These are phyloP conservation scores for Lytechinus pictus DNA, from an alignment of 35 echinoderm and acorn worm species.

Conservation along the genomic window DNA sequence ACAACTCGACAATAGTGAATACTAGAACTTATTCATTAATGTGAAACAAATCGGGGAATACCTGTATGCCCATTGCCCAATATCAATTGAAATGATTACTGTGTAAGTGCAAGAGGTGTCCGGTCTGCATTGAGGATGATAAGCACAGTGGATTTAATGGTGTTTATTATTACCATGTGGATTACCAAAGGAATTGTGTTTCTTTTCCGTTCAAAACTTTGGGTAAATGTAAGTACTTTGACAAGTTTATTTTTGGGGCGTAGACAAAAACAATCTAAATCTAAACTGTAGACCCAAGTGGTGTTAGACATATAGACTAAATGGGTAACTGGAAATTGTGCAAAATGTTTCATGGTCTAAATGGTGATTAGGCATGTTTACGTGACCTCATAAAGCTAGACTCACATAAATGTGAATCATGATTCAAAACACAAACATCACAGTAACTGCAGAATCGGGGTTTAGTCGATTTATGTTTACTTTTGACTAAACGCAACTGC, in stretches of 20 bases:
- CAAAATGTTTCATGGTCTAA: too few relatives aligned
- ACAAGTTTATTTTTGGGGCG: too few relatives aligned
- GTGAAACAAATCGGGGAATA: neutral
- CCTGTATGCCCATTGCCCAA: neutral
- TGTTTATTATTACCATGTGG: neutral
- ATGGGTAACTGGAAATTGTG: too few relatives aligned
- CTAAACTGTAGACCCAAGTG: too few relatives aligned
- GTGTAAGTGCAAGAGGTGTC: neutral
- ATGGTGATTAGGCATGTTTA: neutral
- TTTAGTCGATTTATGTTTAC: neutral
- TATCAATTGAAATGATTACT: neutral
- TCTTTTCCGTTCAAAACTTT: neutral
- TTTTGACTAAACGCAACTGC: too few relatives aligned
- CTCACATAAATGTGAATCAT: neutral
- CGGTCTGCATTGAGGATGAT: neutral
- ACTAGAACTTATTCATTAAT: neutral
- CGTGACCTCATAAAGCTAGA: neutral
- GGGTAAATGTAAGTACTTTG: neutral
- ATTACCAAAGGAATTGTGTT: neutral
- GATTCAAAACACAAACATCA: too few relatives aligned
- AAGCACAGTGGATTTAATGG: neutral
- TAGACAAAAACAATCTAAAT: neutral
- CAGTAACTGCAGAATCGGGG: neutral
- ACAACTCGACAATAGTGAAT: neutral
- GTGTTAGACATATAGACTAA: too few relatives aligned